Conservation (phyloP, 2,888 invertebrate species). For the Orthonevra nobilis region DNA sequence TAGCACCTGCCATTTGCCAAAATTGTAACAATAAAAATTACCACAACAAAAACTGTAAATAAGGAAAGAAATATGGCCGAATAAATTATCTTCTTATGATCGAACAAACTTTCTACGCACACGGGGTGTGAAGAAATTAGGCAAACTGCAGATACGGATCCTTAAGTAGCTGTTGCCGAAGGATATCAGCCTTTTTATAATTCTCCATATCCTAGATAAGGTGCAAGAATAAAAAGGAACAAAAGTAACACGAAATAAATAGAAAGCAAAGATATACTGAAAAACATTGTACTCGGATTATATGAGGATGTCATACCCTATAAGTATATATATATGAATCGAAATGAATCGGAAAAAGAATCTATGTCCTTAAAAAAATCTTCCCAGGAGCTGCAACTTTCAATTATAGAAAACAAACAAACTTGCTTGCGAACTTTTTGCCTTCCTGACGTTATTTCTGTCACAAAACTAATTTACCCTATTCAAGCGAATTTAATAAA, state of each 20-base stretch:
- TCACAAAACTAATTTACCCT: no score
- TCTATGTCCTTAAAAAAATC: no score
- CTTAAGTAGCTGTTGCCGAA: constrained; percentile 58
- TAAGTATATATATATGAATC: no score
- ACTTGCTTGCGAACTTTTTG: no score
- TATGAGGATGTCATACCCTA: no score
- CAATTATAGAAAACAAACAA: no score
- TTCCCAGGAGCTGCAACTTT: no score
- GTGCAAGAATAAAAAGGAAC: constrained; percentile 29
- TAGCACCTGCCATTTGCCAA: constrained; percentile 60
- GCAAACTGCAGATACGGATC: constrained; percentile 67
- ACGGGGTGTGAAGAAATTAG: constrained; percentile 71
- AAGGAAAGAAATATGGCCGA: constrained; percentile 66
- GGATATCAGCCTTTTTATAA: constrained; percentile 60
- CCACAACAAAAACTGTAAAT: no score
- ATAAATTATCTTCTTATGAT: constrained; percentile 70
- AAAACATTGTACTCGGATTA: neutral
- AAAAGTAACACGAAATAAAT: neutral
- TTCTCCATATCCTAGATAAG: constrained; percentile 64
- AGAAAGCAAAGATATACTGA: constrained; percentile 1
- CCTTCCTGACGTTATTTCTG: no score
- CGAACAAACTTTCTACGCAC: constrained; percentile 68
- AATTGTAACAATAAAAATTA: constrained; percentile 19
- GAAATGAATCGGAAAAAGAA: no score
- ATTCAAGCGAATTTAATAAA: no score